phyloP scores from a whole-genome alignment of 2,113 vertebrate genomes.

The Microtus richardsoni region DNA sequence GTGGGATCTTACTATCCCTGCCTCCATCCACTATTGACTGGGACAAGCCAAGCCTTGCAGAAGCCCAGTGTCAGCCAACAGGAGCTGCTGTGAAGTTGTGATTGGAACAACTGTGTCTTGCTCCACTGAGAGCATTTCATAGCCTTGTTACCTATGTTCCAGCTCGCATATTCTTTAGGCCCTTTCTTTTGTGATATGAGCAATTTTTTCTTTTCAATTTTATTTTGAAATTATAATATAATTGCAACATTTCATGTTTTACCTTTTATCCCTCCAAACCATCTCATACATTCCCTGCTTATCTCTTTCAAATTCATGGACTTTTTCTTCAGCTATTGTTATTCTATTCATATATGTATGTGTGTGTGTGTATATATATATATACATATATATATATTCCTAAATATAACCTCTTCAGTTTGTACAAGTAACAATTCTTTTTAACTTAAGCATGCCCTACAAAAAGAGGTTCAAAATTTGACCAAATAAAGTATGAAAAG shows the following conservation, averaged over 20 bases:
- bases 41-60: too few species aligned
- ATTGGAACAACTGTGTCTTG: not conserved
- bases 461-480: not conserved
- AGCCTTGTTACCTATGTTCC: not conserved
- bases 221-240: not conserved
- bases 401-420: not conserved
- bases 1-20: too few species aligned
- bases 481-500: not conserved
- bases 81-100: not conserved
- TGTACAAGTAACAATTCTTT: not conserved
- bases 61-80: not conserved
- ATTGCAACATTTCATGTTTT: not conserved
- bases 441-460: not conserved
- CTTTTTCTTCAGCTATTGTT: not conserved
- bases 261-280: not conserved
- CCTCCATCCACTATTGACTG: not conserved
- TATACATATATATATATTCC: not conserved
- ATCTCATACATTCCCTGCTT: not conserved
- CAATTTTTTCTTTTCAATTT: not conserved
- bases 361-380: not conserved
- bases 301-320: not conserved
- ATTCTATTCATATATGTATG: not conserved
- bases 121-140: too few species aligned
- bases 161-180: too few species aligned
- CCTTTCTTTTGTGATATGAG: not conserved